Base-by-base conservation (phyloP, 2,797 vertebrate genomes). In the Melanotaenia boesemani region DNA sequence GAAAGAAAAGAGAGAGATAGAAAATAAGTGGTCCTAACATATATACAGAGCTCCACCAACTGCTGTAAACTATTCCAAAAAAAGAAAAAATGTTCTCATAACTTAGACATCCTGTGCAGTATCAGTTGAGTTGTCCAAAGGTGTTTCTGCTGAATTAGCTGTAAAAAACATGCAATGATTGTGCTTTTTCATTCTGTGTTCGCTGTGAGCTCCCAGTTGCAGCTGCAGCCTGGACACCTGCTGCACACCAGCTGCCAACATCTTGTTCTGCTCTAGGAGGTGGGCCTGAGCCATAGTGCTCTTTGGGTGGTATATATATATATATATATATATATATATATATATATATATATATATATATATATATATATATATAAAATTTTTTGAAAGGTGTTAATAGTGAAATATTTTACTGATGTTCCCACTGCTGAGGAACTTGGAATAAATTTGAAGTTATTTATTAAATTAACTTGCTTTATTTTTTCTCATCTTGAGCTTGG, bases 391-490 rank as follows among this genome's bases (percentile, higher is more conserved):
- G 79, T 89, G 87, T 93, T 87, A 50, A 86, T 86, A 84, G 62
- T 88, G 79, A 90, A 74, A 81, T 75, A 83, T 89, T 87, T 87
- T 86, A 72, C 79, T 85, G 10, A 75, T 83, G 73, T 77, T 85
- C 57, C 64, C 58, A 67, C 73, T 89, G 84, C 82, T 88, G 85
- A 92, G 84, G 76, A 67, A 84, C 77, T 77, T 91, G 77, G 72
- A 93, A 93, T 91, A 91, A 91, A 94, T 88, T 84, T 70, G 32
- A 87, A 86, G 84, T 91, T 91, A 94, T 92, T 95, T 95, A 94
- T 94, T 91, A 92, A 91, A 89, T 80, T 34, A 72, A 88, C 70
- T 77, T 82, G 67, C 37, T 72, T 74, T 79, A 26, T 46, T 18
- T 48, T 39, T 77, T 55, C 72, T 37, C 63, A 36, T 79, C 60